Conservation (phyloP, 2,113 vertebrate genomes). For the Notothenia rossii region DNA sequence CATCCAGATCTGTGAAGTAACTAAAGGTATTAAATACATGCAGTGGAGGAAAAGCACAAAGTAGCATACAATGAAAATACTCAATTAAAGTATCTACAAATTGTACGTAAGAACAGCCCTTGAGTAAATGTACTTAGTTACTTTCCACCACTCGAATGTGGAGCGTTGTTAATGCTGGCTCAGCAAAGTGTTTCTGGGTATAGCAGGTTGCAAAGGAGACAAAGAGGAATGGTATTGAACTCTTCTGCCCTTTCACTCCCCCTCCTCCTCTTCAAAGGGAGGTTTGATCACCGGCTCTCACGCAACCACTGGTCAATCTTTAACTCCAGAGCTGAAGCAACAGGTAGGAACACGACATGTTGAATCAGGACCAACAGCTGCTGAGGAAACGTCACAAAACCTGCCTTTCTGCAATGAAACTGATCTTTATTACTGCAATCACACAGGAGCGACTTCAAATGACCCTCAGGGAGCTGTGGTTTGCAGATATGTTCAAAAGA, state of each 20-base stretch:
- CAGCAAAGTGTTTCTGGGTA: background rate
- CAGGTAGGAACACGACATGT: conserved; percentile 79
- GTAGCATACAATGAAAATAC: too few relatives aligned
- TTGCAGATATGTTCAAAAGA: too few relatives aligned
- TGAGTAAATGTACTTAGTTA: too few relatives aligned
- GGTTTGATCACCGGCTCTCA: conserved; percentile 81
- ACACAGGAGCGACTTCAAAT: background rate
- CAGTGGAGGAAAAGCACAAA: too few relatives aligned
- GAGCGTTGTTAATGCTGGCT: background rate
- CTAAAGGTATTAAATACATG: too few relatives aligned
- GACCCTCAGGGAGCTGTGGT: too few relatives aligned
- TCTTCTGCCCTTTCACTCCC: conserved; percentile 58
- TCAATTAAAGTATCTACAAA: too few relatives aligned
- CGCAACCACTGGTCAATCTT: conserved; percentile 85
- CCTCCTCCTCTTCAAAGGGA: conserved; percentile 60
- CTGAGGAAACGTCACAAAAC: background rate
- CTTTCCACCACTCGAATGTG: too few relatives aligned
- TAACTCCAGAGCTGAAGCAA: conserved; percentile 73
- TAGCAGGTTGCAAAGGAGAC: conserved; percentile 20
- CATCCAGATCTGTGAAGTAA: too few relatives aligned
- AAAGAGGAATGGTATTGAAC: conserved; percentile 50
- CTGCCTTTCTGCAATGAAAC: too few relatives aligned
- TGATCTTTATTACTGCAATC: background rate
- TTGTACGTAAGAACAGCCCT: too few relatives aligned
- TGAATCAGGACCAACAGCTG: conserved; percentile 58